Percentiles rank a stretch among this genome's conserved stretches.
Evolutionary conservation across 2,797 vertebrate species (phyloP).

Genomic region (Aratinga solstitialis): DNA sequence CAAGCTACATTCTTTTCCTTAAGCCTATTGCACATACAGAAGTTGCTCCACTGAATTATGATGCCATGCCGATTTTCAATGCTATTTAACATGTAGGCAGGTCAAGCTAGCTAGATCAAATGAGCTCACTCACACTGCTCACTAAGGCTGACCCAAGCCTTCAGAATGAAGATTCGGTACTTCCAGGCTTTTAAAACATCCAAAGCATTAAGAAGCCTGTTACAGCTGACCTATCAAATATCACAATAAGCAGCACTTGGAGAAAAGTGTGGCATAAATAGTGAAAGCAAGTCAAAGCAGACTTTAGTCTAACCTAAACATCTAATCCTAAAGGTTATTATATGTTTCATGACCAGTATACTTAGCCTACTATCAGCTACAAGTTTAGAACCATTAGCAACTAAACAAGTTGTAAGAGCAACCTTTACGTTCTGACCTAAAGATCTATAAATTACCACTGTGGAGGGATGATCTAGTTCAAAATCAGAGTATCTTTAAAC

Average conservation of each 20-base stretch:
- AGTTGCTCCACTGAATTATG: neutral
- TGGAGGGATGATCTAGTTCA: neutral
- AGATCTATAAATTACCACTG: neutral
- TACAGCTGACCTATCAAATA: neutral
- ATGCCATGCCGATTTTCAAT: neutral
- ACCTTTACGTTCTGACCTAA: neutral
- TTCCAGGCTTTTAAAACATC: neutral
- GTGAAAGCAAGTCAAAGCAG: neutral
- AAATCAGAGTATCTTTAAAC: conserved; percentile 23
- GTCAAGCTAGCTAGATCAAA: neutral
- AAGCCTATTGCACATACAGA: neutral
- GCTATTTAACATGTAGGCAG: neutral
- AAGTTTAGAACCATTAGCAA: neutral
- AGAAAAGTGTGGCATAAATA: neutral
- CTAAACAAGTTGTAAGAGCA: neutral
- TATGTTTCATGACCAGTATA: neutral
- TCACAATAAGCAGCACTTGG: neutral
- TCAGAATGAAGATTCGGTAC: neutral
- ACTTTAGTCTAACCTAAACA: neutral
- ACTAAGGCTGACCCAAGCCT: neutral
- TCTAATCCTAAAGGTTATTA: neutral
- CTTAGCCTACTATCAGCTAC: neutral
- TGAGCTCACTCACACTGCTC: neutral
- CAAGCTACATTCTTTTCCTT: neutral
- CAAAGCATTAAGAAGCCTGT: neutral